These are phyloP conservation scores for Hypothenemus hampei DNA, from an alignment of 1,140 invertebrate species.

Conservation along the genomic window DNA sequence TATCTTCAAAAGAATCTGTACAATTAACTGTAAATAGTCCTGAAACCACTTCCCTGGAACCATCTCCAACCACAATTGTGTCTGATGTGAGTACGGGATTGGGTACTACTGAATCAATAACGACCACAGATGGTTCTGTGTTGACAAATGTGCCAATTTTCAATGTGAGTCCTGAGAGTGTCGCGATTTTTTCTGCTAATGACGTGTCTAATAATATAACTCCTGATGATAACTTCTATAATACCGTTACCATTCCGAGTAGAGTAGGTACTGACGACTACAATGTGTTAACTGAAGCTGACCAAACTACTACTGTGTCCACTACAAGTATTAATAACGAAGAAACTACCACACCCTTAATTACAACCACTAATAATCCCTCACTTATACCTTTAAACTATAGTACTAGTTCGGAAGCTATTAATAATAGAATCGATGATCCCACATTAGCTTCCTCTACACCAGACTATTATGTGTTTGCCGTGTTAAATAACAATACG, in stretches of 20 bases:
- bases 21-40: slow-evolving; percentile 23
- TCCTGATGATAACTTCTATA: slow-evolving; percentile 38
- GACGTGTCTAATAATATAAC: slow-evolving; percentile 45
- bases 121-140: neutral
- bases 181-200: slow-evolving; percentile 40
- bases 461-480: slow-evolving; percentile 62
- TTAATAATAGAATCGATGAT: slow-evolving; percentile 43
- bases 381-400: slow-evolving; percentile 38
- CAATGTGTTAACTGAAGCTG: slow-evolving; percentile 24
- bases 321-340: slow-evolving; percentile 31
- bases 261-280: slow-evolving; percentile 33
- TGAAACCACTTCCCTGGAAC: slow-evolving; percentile 2
- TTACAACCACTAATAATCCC: slow-evolving; percentile 31
- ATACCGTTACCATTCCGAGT: slow-evolving; percentile 37
- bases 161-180: slow-evolving; percentile 41
- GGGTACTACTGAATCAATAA: slow-evolving; percentile 2
- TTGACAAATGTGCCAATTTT: slow-evolving; percentile 26
- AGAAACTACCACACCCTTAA: slow-evolving; percentile 9
- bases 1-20: too few species aligned
- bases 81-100: slow-evolving; percentile 14
- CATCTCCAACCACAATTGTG: neutral
- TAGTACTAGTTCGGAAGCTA: slow-evolving; percentile 37
- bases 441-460: slow-evolving; percentile 39
- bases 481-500: slow-evolving; percentile 67
- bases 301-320: slow-evolving; percentile 32